Conservation (phyloP, 2,888 invertebrate genomes). For the Drosophila paranaensis region DNA sequence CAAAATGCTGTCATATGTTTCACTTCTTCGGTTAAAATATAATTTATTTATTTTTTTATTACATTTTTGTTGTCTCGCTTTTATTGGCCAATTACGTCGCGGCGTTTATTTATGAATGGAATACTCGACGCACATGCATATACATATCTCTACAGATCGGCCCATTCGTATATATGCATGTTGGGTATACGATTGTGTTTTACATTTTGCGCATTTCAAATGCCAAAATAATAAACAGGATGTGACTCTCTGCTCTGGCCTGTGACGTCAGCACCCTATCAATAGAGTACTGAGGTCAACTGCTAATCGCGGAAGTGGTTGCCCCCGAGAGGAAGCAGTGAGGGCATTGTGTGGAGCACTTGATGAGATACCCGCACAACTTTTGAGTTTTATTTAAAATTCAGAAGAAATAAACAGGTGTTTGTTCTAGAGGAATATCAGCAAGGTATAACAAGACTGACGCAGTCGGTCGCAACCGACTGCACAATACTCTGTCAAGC, state of each 20-base stretch:
- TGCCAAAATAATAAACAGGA: slow-evolving; percentile 72
- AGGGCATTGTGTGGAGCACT: neutral
- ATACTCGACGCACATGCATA: slow-evolving; percentile 34
- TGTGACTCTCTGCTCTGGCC: slow-evolving; percentile 40
- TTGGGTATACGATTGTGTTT: slow-evolving; percentile 29
- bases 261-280: slow-evolving; percentile 59
- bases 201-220: slow-evolving; percentile 36
- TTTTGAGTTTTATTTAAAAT: too few species aligned
- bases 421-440: neutral
- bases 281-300: slow-evolving; percentile 28
- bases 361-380: neutral
- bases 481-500: too few species aligned
- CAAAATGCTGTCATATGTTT: slow-evolving; percentile 56
- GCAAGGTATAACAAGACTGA: too few species aligned
- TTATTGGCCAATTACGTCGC: slow-evolving; percentile 55
- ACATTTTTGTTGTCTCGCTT: slow-evolving; percentile 46
- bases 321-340: slow-evolving; percentile 12
- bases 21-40: slow-evolving; percentile 26
- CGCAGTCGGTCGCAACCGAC: too few species aligned
- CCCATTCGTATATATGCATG: slow-evolving; percentile 8
- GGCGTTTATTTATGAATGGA: slow-evolving; percentile 70
- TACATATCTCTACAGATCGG: slow-evolving; percentile 8
- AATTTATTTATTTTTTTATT: slow-evolving; percentile 54
- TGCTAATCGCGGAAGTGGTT: slow-evolving; percentile 31
- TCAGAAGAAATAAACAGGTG: neutral